A percentile compares a stretch with the other conserved stretches of the same genome.
Conservation (phyloP, 2,113 vertebrate genomes). For the Thymallus thymallus region DNA sequence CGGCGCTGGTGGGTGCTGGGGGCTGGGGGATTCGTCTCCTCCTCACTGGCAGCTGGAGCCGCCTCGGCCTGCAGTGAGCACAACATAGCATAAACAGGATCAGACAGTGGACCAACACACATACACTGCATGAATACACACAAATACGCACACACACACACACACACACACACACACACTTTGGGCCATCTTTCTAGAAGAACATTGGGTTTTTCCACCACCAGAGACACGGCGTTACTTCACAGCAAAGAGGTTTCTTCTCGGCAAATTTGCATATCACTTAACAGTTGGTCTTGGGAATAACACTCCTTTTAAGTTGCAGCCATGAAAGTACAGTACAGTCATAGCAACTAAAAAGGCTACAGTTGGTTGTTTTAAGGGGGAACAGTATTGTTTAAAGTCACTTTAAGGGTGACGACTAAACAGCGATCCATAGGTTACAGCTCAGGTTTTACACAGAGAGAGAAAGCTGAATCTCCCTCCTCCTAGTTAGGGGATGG, state of each 20-base stretch:
- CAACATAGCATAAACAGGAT: not conserved
- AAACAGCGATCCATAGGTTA: not conserved
- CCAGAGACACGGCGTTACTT: no score
- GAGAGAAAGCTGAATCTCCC: not conserved
- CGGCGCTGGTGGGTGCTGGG: conserved; percentile 82
- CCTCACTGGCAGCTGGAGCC: conserved; percentile 44
- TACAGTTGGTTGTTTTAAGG: not conserved
- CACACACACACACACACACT: no score
- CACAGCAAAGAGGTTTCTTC: no score
- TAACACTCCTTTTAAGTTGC: no score
- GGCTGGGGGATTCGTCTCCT: conserved; percentile 34
- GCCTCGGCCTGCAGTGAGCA: conserved; percentile 64
- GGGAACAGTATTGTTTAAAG: not conserved
- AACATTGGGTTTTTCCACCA: no score
- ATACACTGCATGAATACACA: not conserved
- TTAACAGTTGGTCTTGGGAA: not conserved
- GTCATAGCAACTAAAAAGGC: not conserved
- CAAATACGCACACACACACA: not conserved
- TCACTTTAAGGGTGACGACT: not conserved
- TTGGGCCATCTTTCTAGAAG: conserved; percentile 36
- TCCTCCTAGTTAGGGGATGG: conserved; percentile 15
- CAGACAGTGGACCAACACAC: not conserved
- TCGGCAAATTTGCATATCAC: not conserved
- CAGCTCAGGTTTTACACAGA: not conserved
- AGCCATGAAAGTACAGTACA: not conserved